phyloP scores from a whole-genome alignment of 1,140 invertebrate species.

The Mercenaria mercenaria region DNA sequence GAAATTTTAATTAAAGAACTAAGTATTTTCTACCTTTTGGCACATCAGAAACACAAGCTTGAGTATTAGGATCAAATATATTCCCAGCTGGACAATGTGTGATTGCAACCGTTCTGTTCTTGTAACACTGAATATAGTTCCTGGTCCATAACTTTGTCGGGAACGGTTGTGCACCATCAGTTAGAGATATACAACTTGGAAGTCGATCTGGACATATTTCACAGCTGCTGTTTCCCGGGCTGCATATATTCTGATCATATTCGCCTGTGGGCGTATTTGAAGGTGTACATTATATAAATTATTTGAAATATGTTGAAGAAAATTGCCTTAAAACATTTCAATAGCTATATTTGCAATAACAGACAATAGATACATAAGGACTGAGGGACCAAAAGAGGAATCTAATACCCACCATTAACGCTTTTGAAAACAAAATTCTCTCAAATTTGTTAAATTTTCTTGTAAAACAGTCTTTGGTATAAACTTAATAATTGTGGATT shows the following conservation, averaged over 20 bases:
- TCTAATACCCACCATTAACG: too few relatives aligned
- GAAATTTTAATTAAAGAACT: too few relatives aligned
- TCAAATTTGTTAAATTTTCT: too few relatives aligned
- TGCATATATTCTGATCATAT: slow-evolving; percentile 70
- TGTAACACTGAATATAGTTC: slow-evolving; percentile 54
- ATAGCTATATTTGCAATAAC: too few relatives aligned
- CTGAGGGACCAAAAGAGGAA: too few relatives aligned
- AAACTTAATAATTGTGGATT: too few relatives aligned
- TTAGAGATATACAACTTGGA: slow-evolving; percentile 68
- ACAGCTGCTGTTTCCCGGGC: slow-evolving; percentile 50
- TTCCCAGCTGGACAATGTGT: slow-evolving; percentile 60
- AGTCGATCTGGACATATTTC: slow-evolving; percentile 61
- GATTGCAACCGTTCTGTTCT: slow-evolving; percentile 50
- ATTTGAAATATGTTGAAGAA: too few relatives aligned
- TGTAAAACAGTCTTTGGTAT: too few relatives aligned
- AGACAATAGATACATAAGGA: too few relatives aligned
- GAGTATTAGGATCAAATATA: slow-evolving; percentile 42
- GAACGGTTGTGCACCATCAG: slow-evolving; percentile 64
- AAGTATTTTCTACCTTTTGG: slow-evolving; percentile 56
- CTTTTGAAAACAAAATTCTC: too few relatives aligned
- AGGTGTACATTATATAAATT: not conserved
- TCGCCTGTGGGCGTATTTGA: slow-evolving; percentile 59
- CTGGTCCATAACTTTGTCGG: slow-evolving; percentile 39
- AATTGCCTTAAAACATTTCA: too few relatives aligned
- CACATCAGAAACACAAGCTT: slow-evolving; percentile 24